Percentiles rank a stretch among this genome's conserved stretches.
Conservation (phyloP, 2,797 vertebrate genomes). For the Rhinoraja longicauda region DNA sequence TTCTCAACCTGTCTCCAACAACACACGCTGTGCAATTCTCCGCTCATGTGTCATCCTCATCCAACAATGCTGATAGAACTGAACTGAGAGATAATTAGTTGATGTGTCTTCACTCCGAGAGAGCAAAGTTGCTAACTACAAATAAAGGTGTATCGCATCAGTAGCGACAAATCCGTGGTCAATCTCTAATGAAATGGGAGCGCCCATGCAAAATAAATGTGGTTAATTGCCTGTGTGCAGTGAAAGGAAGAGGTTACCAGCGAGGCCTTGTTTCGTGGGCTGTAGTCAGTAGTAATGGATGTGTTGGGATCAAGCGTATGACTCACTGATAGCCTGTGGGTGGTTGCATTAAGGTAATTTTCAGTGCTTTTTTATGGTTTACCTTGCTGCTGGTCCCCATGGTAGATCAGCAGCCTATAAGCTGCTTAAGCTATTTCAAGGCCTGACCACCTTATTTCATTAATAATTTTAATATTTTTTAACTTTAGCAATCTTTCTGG, state of each 20-base stretch:
- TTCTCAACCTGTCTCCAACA: not conserved
- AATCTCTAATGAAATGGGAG: constrained; percentile 7
- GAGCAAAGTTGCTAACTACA: not conserved
- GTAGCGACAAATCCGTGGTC: not conserved
- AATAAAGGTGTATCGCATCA: not conserved
- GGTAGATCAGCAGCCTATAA: no score
- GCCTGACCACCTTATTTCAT: no score
- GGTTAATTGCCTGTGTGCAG: not conserved
- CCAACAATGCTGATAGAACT: not conserved
- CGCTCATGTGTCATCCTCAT: not conserved
- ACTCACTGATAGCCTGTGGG: not conserved
- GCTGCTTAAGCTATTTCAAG: no score
- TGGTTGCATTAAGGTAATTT: not conserved
- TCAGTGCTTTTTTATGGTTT: no score
- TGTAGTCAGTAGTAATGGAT: not conserved
- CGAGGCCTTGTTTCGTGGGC: not conserved
- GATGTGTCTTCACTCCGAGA: not conserved
- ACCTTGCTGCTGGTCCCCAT: no score
- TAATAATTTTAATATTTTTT: no score
- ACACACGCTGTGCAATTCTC: not conserved
- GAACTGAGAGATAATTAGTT: not conserved
- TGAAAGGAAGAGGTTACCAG: not conserved
- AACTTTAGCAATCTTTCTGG: no score
- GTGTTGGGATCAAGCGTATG: not conserved
- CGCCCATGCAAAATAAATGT: constrained; percentile 6